Evolutionary conservation across 2,888 invertebrate genomes (phyloP).

Genomic region (Capitulum mitella): DNA sequence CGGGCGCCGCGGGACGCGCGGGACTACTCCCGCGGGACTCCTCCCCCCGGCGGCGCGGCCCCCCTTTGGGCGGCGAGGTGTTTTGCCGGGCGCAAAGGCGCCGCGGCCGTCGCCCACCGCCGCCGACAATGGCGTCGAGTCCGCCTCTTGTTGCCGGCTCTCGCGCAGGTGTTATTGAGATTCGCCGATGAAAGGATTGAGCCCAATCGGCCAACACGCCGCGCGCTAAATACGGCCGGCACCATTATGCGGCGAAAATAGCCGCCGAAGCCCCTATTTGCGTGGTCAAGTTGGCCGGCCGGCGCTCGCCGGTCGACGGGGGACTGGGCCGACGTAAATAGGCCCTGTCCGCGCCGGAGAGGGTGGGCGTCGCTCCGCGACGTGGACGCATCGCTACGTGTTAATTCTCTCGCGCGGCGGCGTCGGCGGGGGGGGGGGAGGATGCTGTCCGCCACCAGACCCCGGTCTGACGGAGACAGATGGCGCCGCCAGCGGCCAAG

Average conservation of each 20-base stretch:
- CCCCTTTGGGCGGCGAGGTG: neutral
- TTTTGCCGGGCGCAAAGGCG: neutral
- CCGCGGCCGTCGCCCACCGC: neutral
- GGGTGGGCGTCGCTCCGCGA: neutral
- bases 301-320: too few species aligned
- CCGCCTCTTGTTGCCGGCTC: neutral
- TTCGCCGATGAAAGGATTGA: neutral
- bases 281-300: neutral
- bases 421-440: neutral
- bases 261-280: neutral
- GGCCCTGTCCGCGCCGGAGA: neutral
- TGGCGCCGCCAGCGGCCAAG: neutral
- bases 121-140: neutral
- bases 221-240: slow-evolving; percentile 8
- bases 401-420: slow-evolving; percentile 4
- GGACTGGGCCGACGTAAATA: neutral
- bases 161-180: slow-evolving; percentile 13
- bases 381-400: neutral
- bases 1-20: too few species aligned
- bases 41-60: neutral
- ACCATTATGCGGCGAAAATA: neutral
- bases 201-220: neutral
- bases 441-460: neutral
- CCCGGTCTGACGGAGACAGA: neutral
- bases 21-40: too few species aligned